A percentile compares a stretch with the other conserved stretches of the same genome.
Conservation (phyloP, 1,140 invertebrate genomes). For the Octopus bimaculoides region DNA sequence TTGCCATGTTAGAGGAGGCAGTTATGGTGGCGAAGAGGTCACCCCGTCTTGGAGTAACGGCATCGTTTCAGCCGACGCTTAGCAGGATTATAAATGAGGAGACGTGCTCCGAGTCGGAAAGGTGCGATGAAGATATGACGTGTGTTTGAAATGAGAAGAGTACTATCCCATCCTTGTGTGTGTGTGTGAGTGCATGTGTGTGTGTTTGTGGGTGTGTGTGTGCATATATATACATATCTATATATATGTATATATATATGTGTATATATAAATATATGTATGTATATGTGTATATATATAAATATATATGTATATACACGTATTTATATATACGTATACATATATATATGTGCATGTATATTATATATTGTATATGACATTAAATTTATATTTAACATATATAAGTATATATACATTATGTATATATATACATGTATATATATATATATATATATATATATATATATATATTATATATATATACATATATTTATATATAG, state of each 20-base stretch:
- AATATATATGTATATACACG: neutral
- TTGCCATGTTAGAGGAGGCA: neutral
- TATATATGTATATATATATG: neutral
- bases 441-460: constrained; percentile 4
- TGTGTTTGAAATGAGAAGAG: neutral
- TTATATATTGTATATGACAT: neutral
- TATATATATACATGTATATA: neutral
- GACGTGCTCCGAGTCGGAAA: neutral
- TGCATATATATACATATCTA: neutral
- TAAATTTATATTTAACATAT: neutral
- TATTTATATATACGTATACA: neutral
- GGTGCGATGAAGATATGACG: neutral
- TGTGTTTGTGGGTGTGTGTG: neutral
- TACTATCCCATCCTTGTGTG: neutral
- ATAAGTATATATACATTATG: neutral
- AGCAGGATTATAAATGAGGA: neutral
- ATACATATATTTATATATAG: neutral
- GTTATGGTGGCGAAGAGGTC: neutral
- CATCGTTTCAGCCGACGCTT: neutral
- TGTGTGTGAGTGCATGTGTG: neutral
- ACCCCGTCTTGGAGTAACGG: neutral
- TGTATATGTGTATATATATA: neutral
- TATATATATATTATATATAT: constrained; percentile 4
- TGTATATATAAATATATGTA: neutral
- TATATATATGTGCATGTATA: neutral